A percentile compares a stretch with the other conserved stretches of the same genome.
These are phyloP conservation scores for Rhopalosiphum maidis DNA, from an alignment of 1,140 invertebrate genomes.

Conservation along the genomic window DNA sequence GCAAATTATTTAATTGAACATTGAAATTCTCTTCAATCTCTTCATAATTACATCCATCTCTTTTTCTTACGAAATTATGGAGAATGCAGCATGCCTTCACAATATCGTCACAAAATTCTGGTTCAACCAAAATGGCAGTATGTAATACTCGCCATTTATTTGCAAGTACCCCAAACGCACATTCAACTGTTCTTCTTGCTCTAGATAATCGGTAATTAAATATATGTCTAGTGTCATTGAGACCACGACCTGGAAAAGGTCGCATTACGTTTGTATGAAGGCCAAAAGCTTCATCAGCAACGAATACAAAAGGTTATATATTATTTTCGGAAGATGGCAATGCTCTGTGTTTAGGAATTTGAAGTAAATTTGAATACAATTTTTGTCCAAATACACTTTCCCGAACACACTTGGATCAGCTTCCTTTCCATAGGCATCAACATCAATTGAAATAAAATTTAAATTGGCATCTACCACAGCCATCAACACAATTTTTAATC, in stretches of 20 bases:
- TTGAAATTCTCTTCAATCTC: neutral
- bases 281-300: neutral
- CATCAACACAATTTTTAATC: slow-evolving; percentile 62
- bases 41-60: neutral
- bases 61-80: slow-evolving; percentile 18
- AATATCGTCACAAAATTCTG: slow-evolving; percentile 26
- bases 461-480: slow-evolving; percentile 62
- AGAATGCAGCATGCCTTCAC: neutral
- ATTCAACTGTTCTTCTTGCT: neutral
- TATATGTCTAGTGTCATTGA: neutral
- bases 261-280: neutral
- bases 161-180: neutral
- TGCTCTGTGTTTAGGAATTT: slow-evolving; percentile 1
- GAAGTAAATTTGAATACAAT: neutral
- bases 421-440: slow-evolving; percentile 61
- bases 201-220: neutral
- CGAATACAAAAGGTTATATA: neutral
- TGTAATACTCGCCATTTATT: slow-evolving; percentile 4
- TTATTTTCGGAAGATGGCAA: slow-evolving; percentile 16
- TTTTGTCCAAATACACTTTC: slow-evolving; percentile 49
- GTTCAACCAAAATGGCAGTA: neutral
- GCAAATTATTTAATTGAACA: neutral
- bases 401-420: slow-evolving; percentile 61
- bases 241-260: neutral
- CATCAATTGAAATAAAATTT: slow-evolving; percentile 61